Evolutionary conservation across 2,113 vertebrate genomes (phyloP).

Genomic region (Syrrhaptes paradoxus): DNA sequence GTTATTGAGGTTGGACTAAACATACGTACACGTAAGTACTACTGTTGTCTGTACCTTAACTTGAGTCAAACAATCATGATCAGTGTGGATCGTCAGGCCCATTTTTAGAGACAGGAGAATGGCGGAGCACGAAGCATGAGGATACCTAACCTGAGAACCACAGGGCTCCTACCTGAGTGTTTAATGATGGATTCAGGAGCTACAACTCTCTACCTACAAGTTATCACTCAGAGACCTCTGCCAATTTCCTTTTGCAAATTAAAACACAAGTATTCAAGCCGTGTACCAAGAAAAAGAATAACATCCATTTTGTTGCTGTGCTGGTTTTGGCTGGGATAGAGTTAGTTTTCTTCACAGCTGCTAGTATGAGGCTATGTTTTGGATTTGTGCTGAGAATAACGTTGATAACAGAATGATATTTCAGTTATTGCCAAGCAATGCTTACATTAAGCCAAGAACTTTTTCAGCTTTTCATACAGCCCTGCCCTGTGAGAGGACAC

Average conservation of each 20-base stretch:
- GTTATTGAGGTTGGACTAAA: not conserved
- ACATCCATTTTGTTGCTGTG: not conserved
- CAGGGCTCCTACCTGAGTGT: not conserved
- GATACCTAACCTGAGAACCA: not conserved
- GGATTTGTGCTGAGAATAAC: no score
- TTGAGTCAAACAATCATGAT: fast-evolving
- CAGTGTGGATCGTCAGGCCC: no score
- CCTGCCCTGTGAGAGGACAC: no score
- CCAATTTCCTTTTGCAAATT: not conserved
- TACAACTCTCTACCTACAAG: not conserved
- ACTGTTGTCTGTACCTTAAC: no score
- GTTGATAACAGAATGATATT: no score
- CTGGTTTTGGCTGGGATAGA: no score
- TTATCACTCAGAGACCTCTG: not conserved
- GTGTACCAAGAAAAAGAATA: no score
- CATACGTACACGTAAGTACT: not conserved
- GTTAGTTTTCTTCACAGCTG: no score
- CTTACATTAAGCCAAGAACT: no score
- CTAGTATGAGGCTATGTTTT: no score
- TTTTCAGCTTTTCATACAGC: no score
- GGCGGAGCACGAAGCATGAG: fast-evolving
- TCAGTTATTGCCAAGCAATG: no score
- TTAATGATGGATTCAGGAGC: fast-evolving
- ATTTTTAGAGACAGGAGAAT: not conserved
- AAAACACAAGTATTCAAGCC: not conserved